phyloP scores from a whole-genome alignment of 2,113 vertebrate species.

The Indicator maculatus region DNA sequence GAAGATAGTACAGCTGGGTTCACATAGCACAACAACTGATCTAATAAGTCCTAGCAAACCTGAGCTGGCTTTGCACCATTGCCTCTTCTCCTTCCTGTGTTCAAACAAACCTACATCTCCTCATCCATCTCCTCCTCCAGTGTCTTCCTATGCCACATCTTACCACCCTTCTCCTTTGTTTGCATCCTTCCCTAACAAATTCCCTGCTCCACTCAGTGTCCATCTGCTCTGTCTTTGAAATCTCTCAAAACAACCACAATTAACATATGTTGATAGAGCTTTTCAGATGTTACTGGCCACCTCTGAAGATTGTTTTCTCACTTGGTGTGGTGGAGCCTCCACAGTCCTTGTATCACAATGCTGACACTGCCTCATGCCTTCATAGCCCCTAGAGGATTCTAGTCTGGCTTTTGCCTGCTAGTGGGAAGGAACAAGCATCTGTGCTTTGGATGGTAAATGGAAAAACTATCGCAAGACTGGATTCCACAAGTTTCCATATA shows the following conservation, averaged over 20 bases:
- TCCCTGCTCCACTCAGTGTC: neutral
- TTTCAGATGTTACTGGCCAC: neutral
- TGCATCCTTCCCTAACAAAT: neutral
- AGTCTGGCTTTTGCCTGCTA: neutral
- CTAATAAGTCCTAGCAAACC: neutral
- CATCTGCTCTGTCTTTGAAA: neutral
- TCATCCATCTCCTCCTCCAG: neutral
- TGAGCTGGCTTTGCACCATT: neutral
- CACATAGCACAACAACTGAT: neutral
- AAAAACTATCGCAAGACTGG: neutral
- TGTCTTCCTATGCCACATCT: neutral
- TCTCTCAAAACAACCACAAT: neutral
- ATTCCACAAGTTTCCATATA: neutral
- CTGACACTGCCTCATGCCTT: neutral
- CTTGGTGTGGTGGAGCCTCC: neutral
- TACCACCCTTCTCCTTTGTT: neutral
- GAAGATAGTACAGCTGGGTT: neutral
- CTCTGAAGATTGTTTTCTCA: neutral
- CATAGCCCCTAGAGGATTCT: neutral
- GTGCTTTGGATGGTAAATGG: neutral
- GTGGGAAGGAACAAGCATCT: neutral
- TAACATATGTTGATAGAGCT: neutral
- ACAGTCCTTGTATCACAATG: rapidly evolving
- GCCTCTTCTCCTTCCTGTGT: neutral
- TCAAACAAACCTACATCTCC: neutral